Evolutionary conservation across 2,797 vertebrate genomes (phyloP).

Genomic region (Propithecus perrieri): DNA sequence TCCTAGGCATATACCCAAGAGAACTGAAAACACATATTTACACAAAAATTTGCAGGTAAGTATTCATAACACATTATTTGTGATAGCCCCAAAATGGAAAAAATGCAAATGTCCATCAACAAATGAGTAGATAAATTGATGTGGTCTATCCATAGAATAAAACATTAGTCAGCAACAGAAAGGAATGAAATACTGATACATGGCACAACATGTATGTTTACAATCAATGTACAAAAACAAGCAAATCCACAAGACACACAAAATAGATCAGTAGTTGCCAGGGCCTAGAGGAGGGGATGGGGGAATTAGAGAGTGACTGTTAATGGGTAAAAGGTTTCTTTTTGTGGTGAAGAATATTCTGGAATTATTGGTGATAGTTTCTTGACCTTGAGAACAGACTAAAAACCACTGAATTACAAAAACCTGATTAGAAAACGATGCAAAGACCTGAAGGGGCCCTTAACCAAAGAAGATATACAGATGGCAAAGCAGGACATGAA

Average conservation of each 20-base stretch:
- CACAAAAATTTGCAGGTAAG: not conserved
- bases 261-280: not conserved
- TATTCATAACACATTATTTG: not conserved
- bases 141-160: not conserved
- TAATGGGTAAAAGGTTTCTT: not conserved
- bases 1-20: not conserved
- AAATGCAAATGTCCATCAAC: not conserved
- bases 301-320: not conserved
- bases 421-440: not conserved
- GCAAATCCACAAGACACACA: not conserved
- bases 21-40: not conserved
- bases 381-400: not conserved
- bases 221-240: not conserved
- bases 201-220: not conserved
- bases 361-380: not conserved
- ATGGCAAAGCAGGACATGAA: too few relatives aligned
- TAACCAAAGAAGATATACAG: too few relatives aligned
- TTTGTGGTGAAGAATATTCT: not conserved
- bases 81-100: not conserved
- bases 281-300: not conserved
- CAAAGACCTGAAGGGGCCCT: not conserved
- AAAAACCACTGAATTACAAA: not conserved
- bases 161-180: not conserved
- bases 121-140: not conserved
- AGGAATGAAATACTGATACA: not conserved